Evolutionary conservation across 2,888 invertebrate species (phyloP).

Genomic region (Pocota personata): DNA sequence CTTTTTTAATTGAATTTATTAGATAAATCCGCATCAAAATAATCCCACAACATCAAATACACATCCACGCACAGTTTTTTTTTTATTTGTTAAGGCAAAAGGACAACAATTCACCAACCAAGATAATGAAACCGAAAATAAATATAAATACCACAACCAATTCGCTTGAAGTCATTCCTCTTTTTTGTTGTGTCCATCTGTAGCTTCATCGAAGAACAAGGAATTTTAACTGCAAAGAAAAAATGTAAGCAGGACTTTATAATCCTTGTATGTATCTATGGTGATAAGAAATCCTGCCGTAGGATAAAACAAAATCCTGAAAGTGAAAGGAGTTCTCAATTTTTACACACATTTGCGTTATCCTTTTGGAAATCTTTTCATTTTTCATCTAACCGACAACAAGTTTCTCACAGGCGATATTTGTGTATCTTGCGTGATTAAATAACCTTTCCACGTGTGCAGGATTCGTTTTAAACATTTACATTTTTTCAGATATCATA

Average conservation of each 20-base stretch:
- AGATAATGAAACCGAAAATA: neutral
- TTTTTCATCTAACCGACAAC: conserved; percentile 38
- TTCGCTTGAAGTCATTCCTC: neutral
- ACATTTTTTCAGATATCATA: neutral
- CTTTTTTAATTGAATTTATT: neutral
- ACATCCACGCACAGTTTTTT: neutral
- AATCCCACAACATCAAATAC: neutral
- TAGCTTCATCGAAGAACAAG: too few species aligned
- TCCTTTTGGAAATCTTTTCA: conserved; percentile 20
- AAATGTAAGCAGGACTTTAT: neutral
- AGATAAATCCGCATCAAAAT: neutral
- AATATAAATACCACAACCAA: neutral
- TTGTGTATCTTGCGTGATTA: conserved; percentile 21
- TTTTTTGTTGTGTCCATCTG: neutral
- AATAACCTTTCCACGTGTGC: conserved; percentile 26
- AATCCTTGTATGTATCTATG: conserved; percentile 23
- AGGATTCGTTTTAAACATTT: conserved; percentile 6
- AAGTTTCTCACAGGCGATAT: neutral
- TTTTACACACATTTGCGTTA: conserved; percentile 28
- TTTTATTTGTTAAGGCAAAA: neutral
- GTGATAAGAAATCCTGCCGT: conserved; percentile 31
- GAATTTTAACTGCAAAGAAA: too few species aligned
- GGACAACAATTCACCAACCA: neutral
- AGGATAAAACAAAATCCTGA: neutral
- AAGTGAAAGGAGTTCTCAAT: conserved; percentile 19